phyloP scores from a whole-genome alignment of 2,888 invertebrate genomes.

The Octodonta nipae region DNA sequence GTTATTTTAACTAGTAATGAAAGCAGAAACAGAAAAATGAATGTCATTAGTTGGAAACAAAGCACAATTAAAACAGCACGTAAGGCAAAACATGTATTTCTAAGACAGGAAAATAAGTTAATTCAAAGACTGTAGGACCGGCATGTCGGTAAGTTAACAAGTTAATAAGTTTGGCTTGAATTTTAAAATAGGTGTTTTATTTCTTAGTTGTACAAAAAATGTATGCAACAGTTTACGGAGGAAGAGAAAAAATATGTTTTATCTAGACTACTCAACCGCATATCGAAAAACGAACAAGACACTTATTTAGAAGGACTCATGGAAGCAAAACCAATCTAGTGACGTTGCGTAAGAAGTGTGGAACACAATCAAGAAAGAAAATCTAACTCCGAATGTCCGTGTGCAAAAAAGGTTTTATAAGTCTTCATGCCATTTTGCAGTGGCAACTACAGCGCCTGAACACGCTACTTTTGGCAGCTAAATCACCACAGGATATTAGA shows the following conservation, averaged over 20 bases:
- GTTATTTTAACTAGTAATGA: conserved; percentile 4
- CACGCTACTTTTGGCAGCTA: conserved; percentile 9
- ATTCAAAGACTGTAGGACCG: conserved; percentile 10
- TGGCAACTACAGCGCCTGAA: conserved; percentile 11
- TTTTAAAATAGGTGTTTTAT: conserved; percentile 5
- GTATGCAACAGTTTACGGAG: conserved; percentile 10
- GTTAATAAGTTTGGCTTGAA: conserved; percentile 3
- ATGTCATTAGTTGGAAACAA: conserved; percentile 11
- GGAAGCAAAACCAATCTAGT: conserved; percentile 12
- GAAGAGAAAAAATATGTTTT: conserved; percentile 11
- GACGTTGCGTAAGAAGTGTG: conserved; percentile 7
- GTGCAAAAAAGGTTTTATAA: conserved; percentile 13
- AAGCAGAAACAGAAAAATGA: conserved; percentile 11
- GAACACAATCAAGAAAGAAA: conserved; percentile 6
- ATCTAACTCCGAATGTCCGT: conserved; percentile 10
- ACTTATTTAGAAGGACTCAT: conserved; percentile 14
- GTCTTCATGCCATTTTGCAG: conserved; percentile 11
- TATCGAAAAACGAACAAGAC: conserved; percentile 14
- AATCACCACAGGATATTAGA: conserved; percentile 11
- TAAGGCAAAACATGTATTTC: conserved; percentile 11
- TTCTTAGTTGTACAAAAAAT: conserved; percentile 12
- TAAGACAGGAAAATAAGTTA: conserved; percentile 10
- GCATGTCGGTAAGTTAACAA: conserved; percentile 11
- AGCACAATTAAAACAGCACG: conserved; percentile 11
- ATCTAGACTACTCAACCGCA: conserved; percentile 9